Base-by-base conservation (phyloP, 2,113 vertebrate genomes). In the Heterochromis multidens region DNA sequence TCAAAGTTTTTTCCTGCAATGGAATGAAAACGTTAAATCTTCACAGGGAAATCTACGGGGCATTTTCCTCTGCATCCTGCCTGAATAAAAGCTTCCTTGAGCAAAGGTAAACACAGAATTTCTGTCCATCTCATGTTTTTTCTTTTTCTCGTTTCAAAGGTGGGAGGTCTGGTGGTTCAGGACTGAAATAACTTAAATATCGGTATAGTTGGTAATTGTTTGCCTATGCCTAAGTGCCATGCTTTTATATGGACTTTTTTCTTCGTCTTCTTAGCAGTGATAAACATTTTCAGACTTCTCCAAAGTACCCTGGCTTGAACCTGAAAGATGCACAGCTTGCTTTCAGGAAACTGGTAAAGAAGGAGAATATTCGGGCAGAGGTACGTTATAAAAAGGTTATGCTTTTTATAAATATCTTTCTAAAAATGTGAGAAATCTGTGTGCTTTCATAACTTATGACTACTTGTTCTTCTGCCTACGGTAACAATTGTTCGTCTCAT, bases 31-130 rank as follows among this genome's bases (percentile, higher is more conserved):
- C 12, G 3, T 27, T 29, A 27, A 58, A 25, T 58, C 19, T 83
- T 85, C 33, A 43, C 89, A 96, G 95, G 72, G 92, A 95, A 89
- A 94, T 95, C 56, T 56, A 14, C 37, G 84, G 16, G n/a, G 84
- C 40, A 1, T 95, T 95, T 82, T 93, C 91, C 31, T 95, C 91
- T 46, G 86, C 92, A 4, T 90, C 90, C 19, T 91, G 65, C 85
- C 2, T 93, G n/a, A 96, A 95, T 21, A 23, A 74, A 37, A 94
- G 93, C 54, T 96, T 95, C 86, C 83, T 94, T 8, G 89, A 95
- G 1, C 57, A 77, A 85, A 93, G 92, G 95, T 96, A 90, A 80
- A 83, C 5, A 12, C 61, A 13, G 0, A 63, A 35, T 25, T 67
- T 25, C 21, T 25, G 29, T 21, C 29, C 9, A 33, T 33, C 27